These are phyloP conservation scores for Mellilla xanthometata DNA, from an alignment of 2,888 invertebrate species.

Conservation along the genomic window DNA sequence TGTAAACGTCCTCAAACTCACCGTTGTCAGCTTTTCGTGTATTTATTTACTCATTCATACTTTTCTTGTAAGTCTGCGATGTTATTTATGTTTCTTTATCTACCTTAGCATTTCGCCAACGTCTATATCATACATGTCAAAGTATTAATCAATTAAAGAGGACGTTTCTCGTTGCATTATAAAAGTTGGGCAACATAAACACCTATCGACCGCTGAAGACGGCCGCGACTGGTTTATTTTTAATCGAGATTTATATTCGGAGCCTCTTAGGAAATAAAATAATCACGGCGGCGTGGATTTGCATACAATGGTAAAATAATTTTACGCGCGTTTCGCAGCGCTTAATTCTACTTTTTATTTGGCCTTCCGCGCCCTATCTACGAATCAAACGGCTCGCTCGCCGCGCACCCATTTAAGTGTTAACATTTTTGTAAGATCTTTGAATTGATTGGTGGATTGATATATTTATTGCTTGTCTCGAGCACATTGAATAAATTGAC, in stretches of 20 bases:
- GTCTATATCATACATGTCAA: slow-evolving; percentile 47
- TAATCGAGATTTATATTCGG: slow-evolving; percentile 76
- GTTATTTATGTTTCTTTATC: slow-evolving; percentile 48
- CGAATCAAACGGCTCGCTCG: slow-evolving; percentile 74
- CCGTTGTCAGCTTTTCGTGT: slow-evolving; percentile 63
- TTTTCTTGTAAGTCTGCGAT: slow-evolving; percentile 57
- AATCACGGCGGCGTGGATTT: slow-evolving; percentile 78
- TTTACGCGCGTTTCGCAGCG: slow-evolving; percentile 82
- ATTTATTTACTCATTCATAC: slow-evolving; percentile 67
- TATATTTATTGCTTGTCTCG: slow-evolving; percentile 26
- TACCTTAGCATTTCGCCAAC: slow-evolving; percentile 36
- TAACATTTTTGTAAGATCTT: slow-evolving; percentile 66
- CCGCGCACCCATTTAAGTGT: slow-evolving; percentile 71
- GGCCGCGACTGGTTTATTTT: slow-evolving; percentile 50
- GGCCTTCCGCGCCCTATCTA: slow-evolving; percentile 78
- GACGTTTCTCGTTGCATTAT: slow-evolving; percentile 29
- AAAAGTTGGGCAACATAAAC: slow-evolving; percentile 47
- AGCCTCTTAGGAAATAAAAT: slow-evolving; percentile 81
- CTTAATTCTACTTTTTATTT: slow-evolving; percentile 81
- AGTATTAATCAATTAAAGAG: slow-evolving; percentile 39
- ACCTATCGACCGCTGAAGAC: slow-evolving; percentile 64
- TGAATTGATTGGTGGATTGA: slow-evolving; percentile 44
- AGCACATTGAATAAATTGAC: slow-evolving; percentile 1
- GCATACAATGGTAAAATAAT: slow-evolving; percentile 84
- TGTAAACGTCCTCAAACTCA: slow-evolving; percentile 59